Evolutionary conservation across 2,797 vertebrate species (phyloP).

Genomic region (Sarcoramphus papa): DNA sequence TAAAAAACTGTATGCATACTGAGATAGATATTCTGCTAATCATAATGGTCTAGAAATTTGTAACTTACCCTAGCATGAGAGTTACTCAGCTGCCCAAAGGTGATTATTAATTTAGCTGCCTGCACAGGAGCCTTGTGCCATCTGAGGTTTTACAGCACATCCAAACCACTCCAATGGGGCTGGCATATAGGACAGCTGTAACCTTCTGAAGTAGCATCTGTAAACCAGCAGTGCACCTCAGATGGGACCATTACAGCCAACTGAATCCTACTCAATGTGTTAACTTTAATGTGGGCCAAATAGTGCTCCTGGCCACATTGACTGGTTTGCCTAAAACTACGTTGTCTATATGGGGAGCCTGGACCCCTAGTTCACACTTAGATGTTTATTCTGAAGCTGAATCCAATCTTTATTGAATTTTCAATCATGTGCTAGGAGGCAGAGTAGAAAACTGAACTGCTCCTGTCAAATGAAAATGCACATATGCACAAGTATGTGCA

Average conservation of each 20-base stretch:
- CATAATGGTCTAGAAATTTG: not conserved
- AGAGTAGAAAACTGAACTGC: not conserved
- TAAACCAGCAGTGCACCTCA: not conserved
- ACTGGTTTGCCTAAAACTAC: not conserved
- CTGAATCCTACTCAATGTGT: not conserved
- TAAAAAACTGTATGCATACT: not conserved
- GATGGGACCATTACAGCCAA: not conserved
- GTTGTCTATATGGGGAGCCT: not conserved
- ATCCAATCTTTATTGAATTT: not conserved
- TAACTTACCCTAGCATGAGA: not conserved
- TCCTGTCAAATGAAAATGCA: not conserved
- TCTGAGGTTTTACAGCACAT: not conserved
- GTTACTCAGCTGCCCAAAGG: not conserved
- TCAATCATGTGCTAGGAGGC: not conserved
- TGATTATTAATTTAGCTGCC: not conserved
- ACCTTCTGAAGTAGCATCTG: not conserved
- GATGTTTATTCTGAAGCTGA: not conserved
- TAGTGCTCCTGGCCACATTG: fast-evolving
- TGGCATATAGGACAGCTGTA: not conserved
- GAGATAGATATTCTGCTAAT: not conserved
- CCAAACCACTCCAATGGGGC: not conserved
- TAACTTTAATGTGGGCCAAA: not conserved
- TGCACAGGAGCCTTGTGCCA: not conserved
- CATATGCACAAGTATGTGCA: not conserved
- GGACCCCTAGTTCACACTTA: not conserved